phyloP scores from a whole-genome alignment of 2,888 invertebrate genomes.

The Tachystola acroxantha region DNA sequence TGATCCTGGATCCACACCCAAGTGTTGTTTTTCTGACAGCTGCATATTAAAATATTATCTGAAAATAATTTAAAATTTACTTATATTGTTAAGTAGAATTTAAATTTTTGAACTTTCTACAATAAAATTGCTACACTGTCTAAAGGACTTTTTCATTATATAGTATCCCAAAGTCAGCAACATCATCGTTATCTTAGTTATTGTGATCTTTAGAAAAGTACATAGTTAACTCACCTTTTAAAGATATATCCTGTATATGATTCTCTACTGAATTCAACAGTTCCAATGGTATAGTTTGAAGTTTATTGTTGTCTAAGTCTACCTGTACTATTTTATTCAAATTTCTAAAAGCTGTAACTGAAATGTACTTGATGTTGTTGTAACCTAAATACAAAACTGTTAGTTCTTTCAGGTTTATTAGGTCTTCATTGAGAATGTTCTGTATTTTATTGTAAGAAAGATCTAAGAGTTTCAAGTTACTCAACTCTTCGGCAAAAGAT shows the following conservation, averaged over 20 bases:
- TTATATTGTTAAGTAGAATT: neutral
- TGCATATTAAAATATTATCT: slow-evolving; percentile 94
- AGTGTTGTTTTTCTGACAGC: slow-evolving; percentile 92
- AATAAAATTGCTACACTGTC: no score
- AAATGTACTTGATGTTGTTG: slow-evolving; percentile 89
- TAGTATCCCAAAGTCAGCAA: no score
- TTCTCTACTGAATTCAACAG: slow-evolving; percentile 89
- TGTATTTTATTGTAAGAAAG: slow-evolving; percentile 90
- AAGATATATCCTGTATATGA: slow-evolving; percentile 86
- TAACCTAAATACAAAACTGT: slow-evolving; percentile 88
- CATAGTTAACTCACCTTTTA: slow-evolving; percentile 82
- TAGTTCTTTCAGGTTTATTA: slow-evolving; percentile 86
- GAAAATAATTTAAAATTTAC: slow-evolving; percentile 30
- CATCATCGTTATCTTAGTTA: no score
- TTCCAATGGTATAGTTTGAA: slow-evolving; percentile 87
- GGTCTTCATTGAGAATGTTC: slow-evolving; percentile 86
- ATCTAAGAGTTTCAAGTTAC: slow-evolving; percentile 87
- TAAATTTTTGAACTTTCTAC: neutral
- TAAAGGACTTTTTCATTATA: no score
- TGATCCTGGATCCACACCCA: slow-evolving; percentile 96
- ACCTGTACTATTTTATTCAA: slow-evolving; percentile 87
- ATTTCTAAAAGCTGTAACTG: slow-evolving; percentile 87
- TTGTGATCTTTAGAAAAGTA: no score
- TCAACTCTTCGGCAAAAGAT: slow-evolving; percentile 87
- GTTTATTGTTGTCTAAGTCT: slow-evolving; percentile 89